These are phyloP conservation scores for Gobiocypris rarus DNA, from an alignment of 2,113 vertebrate genomes.

Conservation along the genomic window DNA sequence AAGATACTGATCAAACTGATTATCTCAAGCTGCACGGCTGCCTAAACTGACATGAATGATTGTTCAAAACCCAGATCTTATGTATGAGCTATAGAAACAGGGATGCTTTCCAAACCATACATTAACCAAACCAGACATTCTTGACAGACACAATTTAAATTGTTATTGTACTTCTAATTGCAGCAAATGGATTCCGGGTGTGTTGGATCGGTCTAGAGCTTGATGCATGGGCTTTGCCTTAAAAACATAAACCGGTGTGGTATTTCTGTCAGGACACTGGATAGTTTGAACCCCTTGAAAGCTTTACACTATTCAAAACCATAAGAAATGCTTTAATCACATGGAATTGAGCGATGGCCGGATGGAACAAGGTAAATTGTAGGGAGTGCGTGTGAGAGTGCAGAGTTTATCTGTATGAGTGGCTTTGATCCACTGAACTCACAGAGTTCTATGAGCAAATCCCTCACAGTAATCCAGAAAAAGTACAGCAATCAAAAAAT, in stretches of 20 bases:
- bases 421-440: slow-evolving; percentile 40
- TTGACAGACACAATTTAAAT: neutral
- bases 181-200: slow-evolving; percentile 12
- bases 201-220: neutral
- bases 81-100: neutral
- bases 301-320: slow-evolving; percentile 19
- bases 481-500: slow-evolving; percentile 26
- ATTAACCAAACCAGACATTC: neutral
- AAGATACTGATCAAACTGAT: neutral
- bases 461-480: slow-evolving; percentile 29
- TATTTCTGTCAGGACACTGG: too few relatives aligned
- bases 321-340: slow-evolving; percentile 34
- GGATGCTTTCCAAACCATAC: neutral
- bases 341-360: neutral
- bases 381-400: neutral
- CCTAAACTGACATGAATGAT: neutral
- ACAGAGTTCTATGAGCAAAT: neutral
- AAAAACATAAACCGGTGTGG: neutral
- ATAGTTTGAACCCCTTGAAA: neutral
- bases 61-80: neutral
- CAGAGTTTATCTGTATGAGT: slow-evolving; percentile 5
- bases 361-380: slow-evolving; percentile 23
- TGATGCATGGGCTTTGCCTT: slow-evolving; percentile 9
- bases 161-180: slow-evolving; percentile 17
- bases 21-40: neutral